Conservation (phyloP, 1,140 invertebrate genomes). For the Macrobrachium rosenbergii region DNA sequence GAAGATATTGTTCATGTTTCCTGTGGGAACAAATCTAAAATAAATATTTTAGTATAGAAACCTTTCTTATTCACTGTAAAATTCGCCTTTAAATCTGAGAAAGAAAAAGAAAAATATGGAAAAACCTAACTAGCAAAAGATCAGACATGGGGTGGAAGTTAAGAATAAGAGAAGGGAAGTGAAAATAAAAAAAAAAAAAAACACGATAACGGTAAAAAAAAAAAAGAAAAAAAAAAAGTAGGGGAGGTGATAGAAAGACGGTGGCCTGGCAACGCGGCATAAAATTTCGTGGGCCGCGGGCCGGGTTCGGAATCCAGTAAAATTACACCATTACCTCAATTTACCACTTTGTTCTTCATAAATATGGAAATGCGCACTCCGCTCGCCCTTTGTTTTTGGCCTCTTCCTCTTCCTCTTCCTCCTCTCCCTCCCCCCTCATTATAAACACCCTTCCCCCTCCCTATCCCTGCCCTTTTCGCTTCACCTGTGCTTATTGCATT, state of each 20-base stretch:
- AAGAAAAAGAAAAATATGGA: background rate
- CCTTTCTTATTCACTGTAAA: no score
- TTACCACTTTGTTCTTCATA: slow-evolving; percentile 46
- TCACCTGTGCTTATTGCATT: background rate
- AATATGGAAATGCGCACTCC: slow-evolving; percentile 51
- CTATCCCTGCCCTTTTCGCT: background rate
- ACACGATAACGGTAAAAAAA: no score
- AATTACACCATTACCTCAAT: slow-evolving; percentile 54
- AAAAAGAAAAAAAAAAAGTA: no score
- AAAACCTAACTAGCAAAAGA: background rate
- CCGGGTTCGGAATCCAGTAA: slow-evolving; percentile 35
- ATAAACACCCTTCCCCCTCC: background rate
- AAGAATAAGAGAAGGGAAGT: background rate
- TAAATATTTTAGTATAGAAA: no score
- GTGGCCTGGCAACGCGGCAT: background rate
- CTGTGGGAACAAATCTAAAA: no score
- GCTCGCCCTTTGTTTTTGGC: slow-evolving; percentile 32
- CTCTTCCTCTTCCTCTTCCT: background rate
- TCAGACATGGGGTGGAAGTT: background rate
- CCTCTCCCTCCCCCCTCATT: background rate
- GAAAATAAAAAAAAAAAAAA: background rate
- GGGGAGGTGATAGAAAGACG: background rate
- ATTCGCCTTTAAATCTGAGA: background rate
- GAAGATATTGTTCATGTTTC: no score
- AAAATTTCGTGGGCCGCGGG: background rate